phyloP scores from a whole-genome alignment of 2,797 vertebrate species.

The Melanotaenia pygmaea region DNA sequence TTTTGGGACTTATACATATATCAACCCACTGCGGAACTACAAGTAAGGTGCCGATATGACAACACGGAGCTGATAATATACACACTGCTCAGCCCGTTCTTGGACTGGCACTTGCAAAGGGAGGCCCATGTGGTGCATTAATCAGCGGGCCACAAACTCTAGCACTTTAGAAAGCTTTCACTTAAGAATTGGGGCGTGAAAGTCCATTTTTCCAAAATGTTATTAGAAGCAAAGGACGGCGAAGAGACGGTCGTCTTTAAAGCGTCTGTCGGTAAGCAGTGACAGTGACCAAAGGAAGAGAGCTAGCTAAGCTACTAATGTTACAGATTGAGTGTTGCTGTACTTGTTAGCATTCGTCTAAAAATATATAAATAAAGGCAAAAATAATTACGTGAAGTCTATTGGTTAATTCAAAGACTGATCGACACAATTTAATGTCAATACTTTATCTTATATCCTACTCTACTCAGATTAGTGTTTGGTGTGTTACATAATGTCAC shows the following conservation, averaged over 20 bases:
- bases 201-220: constrained; percentile 64
- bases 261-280: constrained; percentile 78
- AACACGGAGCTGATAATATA: constrained; percentile 41
- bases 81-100: constrained; percentile 41
- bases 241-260: constrained; percentile 76
- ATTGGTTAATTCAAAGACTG: neutral
- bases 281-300: constrained; percentile 26
- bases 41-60: fast-evolving
- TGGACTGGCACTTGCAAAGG: constrained; percentile 41
- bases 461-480: neutral
- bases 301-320: constrained; percentile 49
- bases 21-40: constrained; percentile 11
- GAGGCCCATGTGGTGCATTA: constrained; percentile 81
- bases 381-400: neutral
- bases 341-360: constrained; percentile 27
- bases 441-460: fast-evolving
- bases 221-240: constrained; percentile 78
- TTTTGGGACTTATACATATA: neutral
- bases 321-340: constrained; percentile 4
- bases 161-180: constrained; percentile 45
- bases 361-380: neutral
- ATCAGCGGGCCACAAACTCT: constrained; percentile 50
- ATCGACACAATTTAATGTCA: fast-evolving
- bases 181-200: constrained; percentile 26
- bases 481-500: constrained; percentile 10